A percentile compares a stretch with the other conserved stretches of the same genome.
Conservation (phyloP, 1,140 invertebrate genomes). For the Tyrophagus putrescentiae region DNA sequence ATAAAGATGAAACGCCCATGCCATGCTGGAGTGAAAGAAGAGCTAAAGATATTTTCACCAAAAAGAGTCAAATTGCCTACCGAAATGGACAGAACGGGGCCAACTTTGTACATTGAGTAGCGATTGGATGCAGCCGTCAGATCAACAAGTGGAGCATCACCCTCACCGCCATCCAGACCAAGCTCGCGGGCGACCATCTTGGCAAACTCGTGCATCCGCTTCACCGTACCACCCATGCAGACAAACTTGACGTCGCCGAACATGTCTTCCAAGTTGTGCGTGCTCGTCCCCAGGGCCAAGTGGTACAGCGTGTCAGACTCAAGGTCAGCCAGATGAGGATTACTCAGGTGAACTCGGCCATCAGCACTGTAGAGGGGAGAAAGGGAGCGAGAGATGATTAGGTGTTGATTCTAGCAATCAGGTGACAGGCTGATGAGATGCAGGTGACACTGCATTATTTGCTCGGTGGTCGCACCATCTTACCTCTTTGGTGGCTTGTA, state of each 20-base stretch:
- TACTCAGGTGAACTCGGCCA: conserved; percentile 35
- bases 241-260: conserved; percentile 95
- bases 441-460: too few species aligned
- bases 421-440: too few species aligned
- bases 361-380: too few species aligned
- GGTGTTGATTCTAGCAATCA: too few species aligned
- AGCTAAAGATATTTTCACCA: not conserved
- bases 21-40: conserved; percentile 50
- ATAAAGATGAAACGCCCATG: conserved; percentile 81
- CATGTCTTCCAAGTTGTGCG: conserved; percentile 84
- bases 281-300: conserved; percentile 70
- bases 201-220: conserved; percentile 83
- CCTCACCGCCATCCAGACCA: conserved; percentile 68
- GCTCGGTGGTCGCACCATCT: too few species aligned
- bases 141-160: conserved; percentile 67
- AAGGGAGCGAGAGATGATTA: too few species aligned
- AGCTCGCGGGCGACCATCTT: conserved; percentile 75
- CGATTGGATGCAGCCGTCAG: conserved; percentile 81
- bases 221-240: conserved; percentile 91
- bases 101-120: conserved; percentile 94
- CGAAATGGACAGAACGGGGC: conserved; percentile 74
- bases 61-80: conserved; percentile 49
- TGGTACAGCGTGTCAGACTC: conserved; percentile 89
- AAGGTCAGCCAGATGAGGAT: conserved; percentile 75
- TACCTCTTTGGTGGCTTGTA: too few species aligned